Base-by-base conservation (phyloP, 2,797 vertebrate genomes). In the Lutjanus campechanus region DNA sequence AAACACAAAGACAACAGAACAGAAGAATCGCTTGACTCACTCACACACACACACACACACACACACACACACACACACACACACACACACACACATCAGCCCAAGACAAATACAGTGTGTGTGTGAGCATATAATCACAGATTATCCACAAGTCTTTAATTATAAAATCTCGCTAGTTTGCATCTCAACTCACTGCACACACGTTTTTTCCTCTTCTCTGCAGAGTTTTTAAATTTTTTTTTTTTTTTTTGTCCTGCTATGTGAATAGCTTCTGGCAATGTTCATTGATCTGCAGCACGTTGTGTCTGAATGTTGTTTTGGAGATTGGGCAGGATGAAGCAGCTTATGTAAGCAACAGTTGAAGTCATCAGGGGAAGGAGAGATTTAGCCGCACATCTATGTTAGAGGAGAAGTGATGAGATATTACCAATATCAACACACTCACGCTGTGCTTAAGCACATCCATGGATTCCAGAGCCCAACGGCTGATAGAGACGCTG, bases 351-450 rank as follows among this genome's bases (percentile, higher is more conserved):
- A 87, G 87, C 88, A 87, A 89, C 81, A 89, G 83, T 73, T 76
- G 73, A 85, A 91, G 82, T 82, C 81, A 90, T 89, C 89, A 60
- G 79, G 77, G 87, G 69, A 87, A 84, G 65, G 43, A 80, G 75
- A 80, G 72, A 89, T 88, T 88, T 84, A 86, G 73, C 72, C 15
- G 19, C 83, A 81, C 59, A 78, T 84, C 79, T 70, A 80, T 76
- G 76, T 79, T 76, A 60, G 73, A 85, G 80, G 67, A 84, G 64
- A 90, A 78, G 67, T 53, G 66, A 85, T 79, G 81, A 85, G 81
- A 88, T 88, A 87, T 88, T 88, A 88, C 81, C 74, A 89, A 90
- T 90, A 91, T 88, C 86, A 91, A 91, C 85, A 89, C 54, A 68
- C 59, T 67, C 82, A 81, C 41, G 51, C 84, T 83, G 84, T 43